Percentiles rank a stretch among this genome's conserved stretches.
Conservation (phyloP, 2,888 invertebrate genomes). For the Gerris lacustris region DNA sequence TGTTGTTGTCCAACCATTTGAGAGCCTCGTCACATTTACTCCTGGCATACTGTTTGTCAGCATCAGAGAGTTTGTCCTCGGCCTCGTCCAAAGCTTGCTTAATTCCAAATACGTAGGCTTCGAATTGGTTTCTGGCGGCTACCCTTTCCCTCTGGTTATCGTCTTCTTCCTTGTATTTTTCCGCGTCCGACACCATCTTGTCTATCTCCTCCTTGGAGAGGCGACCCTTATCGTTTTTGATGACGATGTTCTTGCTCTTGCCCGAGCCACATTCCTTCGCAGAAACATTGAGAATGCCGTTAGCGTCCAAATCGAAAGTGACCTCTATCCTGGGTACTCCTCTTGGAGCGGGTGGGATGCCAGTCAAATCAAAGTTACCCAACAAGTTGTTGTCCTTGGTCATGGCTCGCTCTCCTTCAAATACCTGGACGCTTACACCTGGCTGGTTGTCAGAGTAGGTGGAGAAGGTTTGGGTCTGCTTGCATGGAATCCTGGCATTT, state of each 20-base stretch:
- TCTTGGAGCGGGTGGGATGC: slow-evolving; percentile 63
- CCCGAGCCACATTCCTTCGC: slow-evolving; percentile 39
- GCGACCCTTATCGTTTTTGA: slow-evolving; percentile 41
- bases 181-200: slow-evolving; percentile 37
- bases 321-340: slow-evolving; percentile 67
- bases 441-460: slow-evolving; percentile 88
- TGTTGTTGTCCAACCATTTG: slow-evolving; percentile 41
- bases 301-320: slow-evolving; percentile 55
- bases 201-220: slow-evolving; percentile 42
- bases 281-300: slow-evolving; percentile 39
- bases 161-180: slow-evolving; percentile 36
- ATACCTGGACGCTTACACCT: slow-evolving; percentile 74
- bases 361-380: slow-evolving; percentile 66
- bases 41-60: slow-evolving; percentile 36
- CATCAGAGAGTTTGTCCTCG: slow-evolving; percentile 35
- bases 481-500: slow-evolving; percentile 41
- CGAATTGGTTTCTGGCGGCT: slow-evolving; percentile 40
- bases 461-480: slow-evolving; percentile 56
- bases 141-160: slow-evolving; percentile 37
- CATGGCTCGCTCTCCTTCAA: slow-evolving; percentile 71
- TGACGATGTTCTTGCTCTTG: slow-evolving; percentile 38
- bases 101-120: slow-evolving; percentile 35
- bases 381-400: slow-evolving; percentile 80
- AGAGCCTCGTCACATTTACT: slow-evolving; percentile 36
- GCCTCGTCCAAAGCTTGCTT: slow-evolving; percentile 36